Conservation (phyloP, 2,113 vertebrate genomes). For the Syngnathus scovelli region DNA sequence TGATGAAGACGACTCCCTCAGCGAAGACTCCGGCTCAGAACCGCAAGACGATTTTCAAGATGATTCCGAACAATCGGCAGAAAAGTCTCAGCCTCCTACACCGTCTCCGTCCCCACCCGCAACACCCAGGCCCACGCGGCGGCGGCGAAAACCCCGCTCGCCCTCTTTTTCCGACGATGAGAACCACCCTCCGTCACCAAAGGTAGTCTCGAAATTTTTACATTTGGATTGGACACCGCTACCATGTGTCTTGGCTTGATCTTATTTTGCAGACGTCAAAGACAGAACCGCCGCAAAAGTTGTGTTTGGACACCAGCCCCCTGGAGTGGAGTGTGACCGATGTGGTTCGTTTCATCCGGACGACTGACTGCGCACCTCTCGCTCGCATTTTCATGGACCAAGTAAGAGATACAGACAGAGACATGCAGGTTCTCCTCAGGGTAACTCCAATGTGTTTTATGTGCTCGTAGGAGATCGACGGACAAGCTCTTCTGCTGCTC, state of each 20-base stretch:
- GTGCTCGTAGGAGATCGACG: conserved; percentile 89
- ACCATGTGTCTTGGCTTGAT: background rate
- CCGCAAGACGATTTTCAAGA: conserved; percentile 87
- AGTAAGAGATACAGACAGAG: conserved; percentile 64
- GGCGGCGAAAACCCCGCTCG: conserved; percentile 76
- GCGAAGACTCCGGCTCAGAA: conserved; percentile 87
- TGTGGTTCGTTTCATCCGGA: conserved; percentile 92
- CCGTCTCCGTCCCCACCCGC: conserved; percentile 83
- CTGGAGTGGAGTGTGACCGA: conserved; percentile 93
- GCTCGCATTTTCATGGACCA: conserved; percentile 95
- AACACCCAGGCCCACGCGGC: conserved; percentile 72
- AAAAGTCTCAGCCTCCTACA: conserved; percentile 84
- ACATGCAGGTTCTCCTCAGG: background rate
- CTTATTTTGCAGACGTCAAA: conserved; percentile 61
- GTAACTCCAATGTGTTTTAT: conserved; percentile 16
- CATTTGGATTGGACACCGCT: too few species aligned
- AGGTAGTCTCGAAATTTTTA: conserved; percentile 65
- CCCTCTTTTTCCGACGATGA: conserved; percentile 90
- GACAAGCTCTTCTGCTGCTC: conserved; percentile 91
- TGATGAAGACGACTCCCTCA: conserved; percentile 90
- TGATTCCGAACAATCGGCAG: conserved; percentile 86
- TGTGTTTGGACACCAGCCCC: conserved; percentile 91
- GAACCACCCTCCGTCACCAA: conserved; percentile 88
- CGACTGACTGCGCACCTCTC: conserved; percentile 91
- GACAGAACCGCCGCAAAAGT: conserved; percentile 81